Base-by-base conservation (phyloP, 2,888 invertebrate species). In the Eurytoma californica region DNA sequence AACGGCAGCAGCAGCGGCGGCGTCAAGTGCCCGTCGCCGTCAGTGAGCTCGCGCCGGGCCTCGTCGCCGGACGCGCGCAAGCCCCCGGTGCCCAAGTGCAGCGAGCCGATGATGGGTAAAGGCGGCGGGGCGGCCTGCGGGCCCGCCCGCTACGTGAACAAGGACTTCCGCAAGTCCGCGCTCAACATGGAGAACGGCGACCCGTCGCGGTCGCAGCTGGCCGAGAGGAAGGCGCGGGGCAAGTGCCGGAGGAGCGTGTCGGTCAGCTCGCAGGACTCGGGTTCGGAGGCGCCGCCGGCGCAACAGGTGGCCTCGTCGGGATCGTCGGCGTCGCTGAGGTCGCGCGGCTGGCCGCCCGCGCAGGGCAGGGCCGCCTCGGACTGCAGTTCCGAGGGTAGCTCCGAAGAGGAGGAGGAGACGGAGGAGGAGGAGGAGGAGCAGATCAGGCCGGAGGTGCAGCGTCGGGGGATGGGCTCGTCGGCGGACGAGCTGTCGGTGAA, bases 141-240 rank as follows among this genome's bases (percentile, higher is more conserved):
- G 24, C 60, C 47, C 5, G 58, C 57, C 20, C 91, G 90, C 81
- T 90, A 91, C 83, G 92, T 93, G 28, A 95, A 95, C 87, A 95
- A 95, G 89, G 95, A 95, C 87, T 94, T 94, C 84, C 91, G 95
- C 53, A 95, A 95, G 87, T 95, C 95, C 0, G 93, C 94, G 0
- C 87, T 95, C 16, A 95, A 95, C 88, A 94, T 95, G 91, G 91
- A 91, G 51, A 88, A 89, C 39, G 90, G 90, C 16, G 90, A 90
- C 70, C 84, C 85, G 0, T 84, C 86, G 18, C 79, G 86, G 2
- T 85, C 84, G 5, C 84, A 86, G 83, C 76, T 86, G 58, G 81
- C 82, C 39, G 85, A 84, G 77, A 85, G 86, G 65, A 84, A 84
- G 82, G 83, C 80, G 51, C 84, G 83, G 67, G 87, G 86, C 68